phyloP scores from a whole-genome alignment of 2,888 invertebrate species.

The Crepidodera aurea region DNA sequence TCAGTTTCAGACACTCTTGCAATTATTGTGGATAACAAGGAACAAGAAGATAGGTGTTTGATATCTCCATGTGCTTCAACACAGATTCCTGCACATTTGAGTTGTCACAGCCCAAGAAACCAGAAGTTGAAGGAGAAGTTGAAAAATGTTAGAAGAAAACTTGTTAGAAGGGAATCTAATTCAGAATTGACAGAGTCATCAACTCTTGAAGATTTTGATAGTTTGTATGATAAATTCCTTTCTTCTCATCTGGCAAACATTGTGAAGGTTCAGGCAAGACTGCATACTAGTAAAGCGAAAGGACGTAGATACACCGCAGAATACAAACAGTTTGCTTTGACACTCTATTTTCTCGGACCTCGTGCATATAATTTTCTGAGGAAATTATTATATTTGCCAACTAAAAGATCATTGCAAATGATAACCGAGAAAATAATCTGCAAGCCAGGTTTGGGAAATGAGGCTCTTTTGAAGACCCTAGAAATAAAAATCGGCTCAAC shows the following conservation, averaged over 20 bases:
- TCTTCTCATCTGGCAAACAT: slow-evolving; percentile 13
- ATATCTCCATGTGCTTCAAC: no score
- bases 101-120: no score
- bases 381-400: slow-evolving; percentile 20
- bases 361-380: slow-evolving; percentile 21
- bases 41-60: no score
- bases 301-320: slow-evolving; percentile 24
- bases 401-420: slow-evolving; percentile 7
- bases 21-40: no score
- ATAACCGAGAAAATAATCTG: slow-evolving; percentile 10
- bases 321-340: slow-evolving; percentile 26
- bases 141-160: no score
- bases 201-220: slow-evolving; percentile 8
- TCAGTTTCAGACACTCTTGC: no score
- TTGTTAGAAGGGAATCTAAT: no score
- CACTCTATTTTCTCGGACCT: slow-evolving; percentile 25
- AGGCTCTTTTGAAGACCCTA: slow-evolving; percentile 16
- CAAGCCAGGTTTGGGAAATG: slow-evolving; percentile 19
- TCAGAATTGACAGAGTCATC: no score
- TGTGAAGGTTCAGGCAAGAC: slow-evolving; percentile 4
- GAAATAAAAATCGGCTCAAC: slow-evolving; percentile 8
- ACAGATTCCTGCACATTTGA: no score
- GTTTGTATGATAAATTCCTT: slow-evolving; percentile 21
- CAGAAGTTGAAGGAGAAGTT: no score
- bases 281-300: no score